Base-by-base conservation (phyloP, 2,888 invertebrate genomes). In the Apotomis capreana region DNA sequence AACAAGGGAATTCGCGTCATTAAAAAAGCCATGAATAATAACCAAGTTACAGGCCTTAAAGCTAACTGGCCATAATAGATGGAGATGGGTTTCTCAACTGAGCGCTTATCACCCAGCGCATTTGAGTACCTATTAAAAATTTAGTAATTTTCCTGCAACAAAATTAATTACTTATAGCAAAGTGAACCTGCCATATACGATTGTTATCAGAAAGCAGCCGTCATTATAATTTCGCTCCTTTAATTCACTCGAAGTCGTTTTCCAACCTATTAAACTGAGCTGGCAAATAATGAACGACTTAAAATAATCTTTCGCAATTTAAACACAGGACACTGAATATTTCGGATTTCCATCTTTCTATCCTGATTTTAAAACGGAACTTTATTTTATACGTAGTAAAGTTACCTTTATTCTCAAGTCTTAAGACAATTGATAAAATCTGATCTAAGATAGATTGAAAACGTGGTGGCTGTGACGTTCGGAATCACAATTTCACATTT, bases 251-350 rank as follows among this genome's bases (percentile, higher is more conserved):
- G 40, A 40, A 40, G 40, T 6, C 6, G 40, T 40, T 26, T 26
- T 40, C 40, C 40, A 5, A 61, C 46, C 61, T 44, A 26, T 61
- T 61, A 46, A 46, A 12, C 15, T 5, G 6, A 12, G 10, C 62
- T 15, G 12, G 36, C 5, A 36, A 51, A 36, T 59, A 51, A 62
- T 51, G 51, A 62, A 62, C 51, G 10, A 12, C 12, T 62, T 49
- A 62, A 62, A 46, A 49, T 51, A 51, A 51, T 49, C 49, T 26
- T 8, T 26, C 10, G 62, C 36, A 62, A 62, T 51, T 62, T 49
- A 62, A 36, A 49, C 26, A 5, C 5, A 36, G 46, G 61, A 61
- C 26, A 61, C 49, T 6, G 49, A 49, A 49, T 10, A 49, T 49
- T 8, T 49, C 9, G 1, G 1, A 9, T 0, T 49, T 49, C 49